These are phyloP conservation scores for Stomorhina lunata DNA, from an alignment of 2,888 invertebrate species.

Conservation along the genomic window DNA sequence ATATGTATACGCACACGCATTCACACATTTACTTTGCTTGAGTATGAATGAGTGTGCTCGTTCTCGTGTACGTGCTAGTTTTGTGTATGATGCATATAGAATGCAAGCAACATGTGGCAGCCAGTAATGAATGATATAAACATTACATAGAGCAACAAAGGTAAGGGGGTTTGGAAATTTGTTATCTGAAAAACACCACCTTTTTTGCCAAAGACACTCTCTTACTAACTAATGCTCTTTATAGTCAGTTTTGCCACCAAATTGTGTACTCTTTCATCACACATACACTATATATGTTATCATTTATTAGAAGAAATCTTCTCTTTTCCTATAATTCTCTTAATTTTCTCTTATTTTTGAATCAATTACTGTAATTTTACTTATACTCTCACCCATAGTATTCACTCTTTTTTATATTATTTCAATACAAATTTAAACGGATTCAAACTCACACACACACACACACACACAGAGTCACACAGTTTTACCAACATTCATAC, in stretches of 20 bases:
- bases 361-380: slow-evolving; percentile 5
- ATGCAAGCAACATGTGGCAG: slow-evolving; percentile 76
- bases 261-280: slow-evolving; percentile 19
- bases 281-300: slow-evolving; percentile 46
- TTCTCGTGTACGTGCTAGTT: too few species aligned
- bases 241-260: background rate
- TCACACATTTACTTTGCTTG: too few species aligned
- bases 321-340: slow-evolving; percentile 20
- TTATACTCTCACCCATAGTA: background rate
- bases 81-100: slow-evolving; percentile 3
- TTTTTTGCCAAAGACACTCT: background rate
- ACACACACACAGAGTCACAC: slow-evolving; percentile 18
- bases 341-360: background rate
- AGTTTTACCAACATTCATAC: slow-evolving; percentile 5
- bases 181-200: slow-evolving; percentile 46
- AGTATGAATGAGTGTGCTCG: too few species aligned
- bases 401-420: background rate
- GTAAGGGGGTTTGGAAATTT: slow-evolving; percentile 47
- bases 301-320: background rate
- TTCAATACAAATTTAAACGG: too few species aligned
- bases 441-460: background rate
- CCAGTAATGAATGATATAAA: slow-evolving; percentile 29
- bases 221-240: background rate
- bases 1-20: slow-evolving; percentile 46
- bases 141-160: slow-evolving; percentile 27